These are phyloP conservation scores for Meteorus sp. DNA, from an alignment of 1,140 invertebrate genomes.

Conservation along the genomic window DNA sequence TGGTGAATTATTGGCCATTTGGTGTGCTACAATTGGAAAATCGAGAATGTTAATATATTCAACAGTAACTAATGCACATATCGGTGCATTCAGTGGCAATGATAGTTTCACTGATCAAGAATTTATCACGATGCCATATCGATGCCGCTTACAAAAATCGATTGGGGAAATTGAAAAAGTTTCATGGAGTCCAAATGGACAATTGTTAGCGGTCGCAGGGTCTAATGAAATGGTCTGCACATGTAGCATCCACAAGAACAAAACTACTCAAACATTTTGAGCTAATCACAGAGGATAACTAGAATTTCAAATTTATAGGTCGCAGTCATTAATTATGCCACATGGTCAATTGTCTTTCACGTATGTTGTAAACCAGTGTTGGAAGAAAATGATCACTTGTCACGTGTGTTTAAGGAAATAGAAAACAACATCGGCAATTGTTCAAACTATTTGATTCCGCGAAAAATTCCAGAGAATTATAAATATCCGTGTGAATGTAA, in stretches of 20 bases:
- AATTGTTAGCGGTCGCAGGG: slow-evolving; percentile 51
- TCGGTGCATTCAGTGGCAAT: slow-evolving; percentile 43
- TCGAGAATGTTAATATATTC: slow-evolving; percentile 53
- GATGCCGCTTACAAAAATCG: slow-evolving; percentile 29
- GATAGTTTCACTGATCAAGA: slow-evolving; percentile 28
- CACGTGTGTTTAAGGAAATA: slow-evolving; percentile 49
- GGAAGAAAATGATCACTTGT: slow-evolving; percentile 44
- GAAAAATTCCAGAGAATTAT: slow-evolving; percentile 26
- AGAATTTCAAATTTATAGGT: slow-evolving; percentile 36
- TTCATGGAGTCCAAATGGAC: slow-evolving; percentile 50
- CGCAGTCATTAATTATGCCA: slow-evolving; percentile 49
- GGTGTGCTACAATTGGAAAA: slow-evolving; percentile 46
- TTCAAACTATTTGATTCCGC: slow-evolving; percentile 35
- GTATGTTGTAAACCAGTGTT: slow-evolving; percentile 49
- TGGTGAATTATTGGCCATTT: slow-evolving; percentile 51
- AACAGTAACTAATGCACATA: slow-evolving; percentile 41
- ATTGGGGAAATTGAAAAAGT: slow-evolving; percentile 48
- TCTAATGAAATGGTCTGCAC: slow-evolving; percentile 50
- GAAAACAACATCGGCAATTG: slow-evolving; percentile 22
- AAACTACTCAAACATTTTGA: slow-evolving; percentile 13
- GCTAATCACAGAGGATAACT: slow-evolving; percentile 12
- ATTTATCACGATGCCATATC: neutral
- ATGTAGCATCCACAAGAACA: neutral
- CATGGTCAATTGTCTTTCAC: slow-evolving; percentile 49
- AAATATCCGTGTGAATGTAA: slow-evolving; percentile 44